Percentiles rank a stretch among this genome's conserved stretches.
Evolutionary conservation across 2,113 vertebrate species (phyloP).

Genomic region (Carassius auratus): DNA sequence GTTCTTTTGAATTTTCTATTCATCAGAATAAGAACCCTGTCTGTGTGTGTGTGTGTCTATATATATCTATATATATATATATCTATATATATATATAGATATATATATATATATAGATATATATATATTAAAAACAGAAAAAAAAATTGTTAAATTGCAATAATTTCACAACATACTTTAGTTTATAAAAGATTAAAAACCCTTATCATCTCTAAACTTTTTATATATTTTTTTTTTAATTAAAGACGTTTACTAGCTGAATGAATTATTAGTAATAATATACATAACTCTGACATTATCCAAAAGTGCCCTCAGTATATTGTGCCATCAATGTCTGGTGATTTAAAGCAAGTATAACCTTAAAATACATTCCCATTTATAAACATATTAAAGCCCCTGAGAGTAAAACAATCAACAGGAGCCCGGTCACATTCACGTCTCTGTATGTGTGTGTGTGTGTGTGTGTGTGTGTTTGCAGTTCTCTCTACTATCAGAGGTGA

Average conservation of each 20-base stretch:
- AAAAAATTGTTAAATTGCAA: neutral
- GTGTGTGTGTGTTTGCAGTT: conserved; percentile 76
- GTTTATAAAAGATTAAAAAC: neutral
- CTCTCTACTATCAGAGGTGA: conserved; percentile 90
- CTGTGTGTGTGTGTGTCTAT: too few species aligned
- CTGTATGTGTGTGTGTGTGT: conserved; percentile 1
- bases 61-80: too few species aligned
- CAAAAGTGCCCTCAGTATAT: neutral
- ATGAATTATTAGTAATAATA: conserved; percentile 9
- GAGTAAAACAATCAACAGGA: neutral
- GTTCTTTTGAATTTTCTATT: neutral
- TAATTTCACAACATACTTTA: neutral
- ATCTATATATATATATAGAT: too few species aligned
- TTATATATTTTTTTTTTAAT: neutral
- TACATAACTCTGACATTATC: neutral
- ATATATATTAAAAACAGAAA: neutral
- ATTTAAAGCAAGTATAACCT: conserved; percentile 21
- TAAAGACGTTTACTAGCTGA: neutral
- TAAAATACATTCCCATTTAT: conserved; percentile 26
- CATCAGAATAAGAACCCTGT: too few species aligned
- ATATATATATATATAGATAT: too few species aligned
- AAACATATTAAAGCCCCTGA: conserved; percentile 17
- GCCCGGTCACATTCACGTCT: neutral
- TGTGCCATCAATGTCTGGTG: conserved; percentile 16
- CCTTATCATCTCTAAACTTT: neutral